phyloP scores from a whole-genome alignment of 2,113 vertebrate genomes.

The Proterorhinus semilunaris region DNA sequence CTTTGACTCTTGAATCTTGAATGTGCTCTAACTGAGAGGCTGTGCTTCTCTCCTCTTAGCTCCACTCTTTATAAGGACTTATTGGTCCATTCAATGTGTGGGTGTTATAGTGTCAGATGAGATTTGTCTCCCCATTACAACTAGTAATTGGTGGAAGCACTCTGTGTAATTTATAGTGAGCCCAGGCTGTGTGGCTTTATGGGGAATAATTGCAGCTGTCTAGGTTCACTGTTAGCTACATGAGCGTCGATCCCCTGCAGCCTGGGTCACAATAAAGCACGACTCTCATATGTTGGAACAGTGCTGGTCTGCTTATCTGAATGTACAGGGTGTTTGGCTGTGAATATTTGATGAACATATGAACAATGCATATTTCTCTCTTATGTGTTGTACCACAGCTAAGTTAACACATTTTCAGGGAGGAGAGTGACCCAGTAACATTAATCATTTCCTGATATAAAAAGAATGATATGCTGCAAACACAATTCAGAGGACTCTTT shows the following conservation, averaged over 20 bases:
- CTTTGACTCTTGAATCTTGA: too few species aligned
- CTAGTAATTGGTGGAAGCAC: conserved; percentile 68
- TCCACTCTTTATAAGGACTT: conserved; percentile 43
- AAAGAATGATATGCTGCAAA: too few species aligned
- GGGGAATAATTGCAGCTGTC: conserved; percentile 69
- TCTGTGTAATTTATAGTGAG: conserved; percentile 65
- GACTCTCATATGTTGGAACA: conserved; percentile 23
- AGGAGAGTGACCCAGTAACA: too few species aligned
- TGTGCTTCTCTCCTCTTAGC: conserved; percentile 27
- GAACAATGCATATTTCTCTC: conserved; percentile 25
- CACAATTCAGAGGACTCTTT: too few species aligned
- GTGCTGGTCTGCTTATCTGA: conserved; percentile 22
- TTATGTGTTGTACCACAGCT: neutral
- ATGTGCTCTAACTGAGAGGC: conserved; percentile 40
- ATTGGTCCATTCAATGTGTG: conserved; percentile 59
- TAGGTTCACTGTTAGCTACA: conserved; percentile 52
- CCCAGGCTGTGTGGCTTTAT: conserved; percentile 56
- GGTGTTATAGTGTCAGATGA: conserved; percentile 66
- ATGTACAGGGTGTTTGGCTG: conserved; percentile 7
- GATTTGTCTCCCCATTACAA: conserved; percentile 69
- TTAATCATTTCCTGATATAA: too few species aligned
- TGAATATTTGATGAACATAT: conserved; percentile 43
- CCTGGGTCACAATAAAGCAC: conserved; percentile 28
- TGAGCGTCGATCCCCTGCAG: conserved; percentile 38
- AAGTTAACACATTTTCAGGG: too few species aligned